Evolutionary conservation across 2,888 invertebrate genomes (phyloP).

Genomic region (Chaetoderma sp.): DNA sequence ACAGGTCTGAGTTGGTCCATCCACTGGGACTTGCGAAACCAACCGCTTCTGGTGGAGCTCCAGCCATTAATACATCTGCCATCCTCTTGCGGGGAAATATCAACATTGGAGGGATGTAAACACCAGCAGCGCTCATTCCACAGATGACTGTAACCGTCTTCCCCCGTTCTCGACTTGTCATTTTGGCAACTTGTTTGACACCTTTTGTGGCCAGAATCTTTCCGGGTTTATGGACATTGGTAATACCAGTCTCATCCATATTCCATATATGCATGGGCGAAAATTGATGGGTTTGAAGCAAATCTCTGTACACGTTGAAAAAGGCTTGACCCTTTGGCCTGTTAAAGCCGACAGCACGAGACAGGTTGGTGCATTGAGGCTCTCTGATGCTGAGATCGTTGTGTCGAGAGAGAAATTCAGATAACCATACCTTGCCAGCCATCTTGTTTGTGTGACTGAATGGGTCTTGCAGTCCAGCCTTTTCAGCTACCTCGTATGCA

Average conservation of each 20-base stretch:
- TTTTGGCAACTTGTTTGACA: neutral
- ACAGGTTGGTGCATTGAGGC: constrained; percentile 31
- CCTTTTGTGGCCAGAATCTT: constrained; percentile 31
- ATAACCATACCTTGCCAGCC: too few relatives aligned
- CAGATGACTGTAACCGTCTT: constrained; percentile 34
- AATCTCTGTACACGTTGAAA: constrained; percentile 16
- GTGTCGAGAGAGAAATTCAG: constrained; percentile 23
- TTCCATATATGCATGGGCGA: constrained; percentile 24
- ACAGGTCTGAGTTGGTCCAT: constrained; percentile 49
- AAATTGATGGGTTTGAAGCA: constrained; percentile 1
- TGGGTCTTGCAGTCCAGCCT: too few relatives aligned
- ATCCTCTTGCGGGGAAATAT: constrained; percentile 56
- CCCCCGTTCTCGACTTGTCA: neutral
- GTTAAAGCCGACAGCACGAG: constrained; percentile 36
- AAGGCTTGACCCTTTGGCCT: constrained; percentile 23
- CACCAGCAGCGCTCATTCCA: constrained; percentile 37
- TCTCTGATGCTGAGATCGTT: constrained; percentile 26
- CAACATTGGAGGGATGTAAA: constrained; percentile 40
- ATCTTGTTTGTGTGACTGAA: too few relatives aligned
- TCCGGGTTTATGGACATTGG: constrained; percentile 29
- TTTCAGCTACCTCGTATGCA: too few relatives aligned
- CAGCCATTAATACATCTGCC: constrained; percentile 49
- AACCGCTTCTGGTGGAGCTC: constrained; percentile 54
- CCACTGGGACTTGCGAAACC: constrained; percentile 51
- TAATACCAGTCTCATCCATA: constrained; percentile 34